Percentiles rank a stretch among this genome's conserved stretches.
These are phyloP conservation scores for Eupithecia dodoneata DNA, from an alignment of 2,888 invertebrate species.

Conservation along the genomic window DNA sequence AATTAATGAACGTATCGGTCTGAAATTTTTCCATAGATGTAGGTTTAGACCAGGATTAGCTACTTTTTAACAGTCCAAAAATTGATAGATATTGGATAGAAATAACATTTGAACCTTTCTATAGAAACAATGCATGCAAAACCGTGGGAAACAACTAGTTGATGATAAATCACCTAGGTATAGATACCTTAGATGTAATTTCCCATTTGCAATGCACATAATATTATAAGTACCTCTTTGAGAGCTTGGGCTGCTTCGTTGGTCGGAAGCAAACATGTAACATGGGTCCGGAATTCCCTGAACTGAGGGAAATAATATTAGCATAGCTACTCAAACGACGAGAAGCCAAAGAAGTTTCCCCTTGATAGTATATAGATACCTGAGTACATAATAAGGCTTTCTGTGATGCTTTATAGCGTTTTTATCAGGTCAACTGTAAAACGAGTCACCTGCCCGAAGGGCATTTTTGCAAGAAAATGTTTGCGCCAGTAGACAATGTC, in stretches of 20 bases:
- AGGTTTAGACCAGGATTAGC: no score
- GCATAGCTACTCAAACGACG: background rate
- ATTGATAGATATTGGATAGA: no score
- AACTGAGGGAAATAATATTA: constrained; percentile 1
- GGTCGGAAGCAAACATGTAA: constrained; percentile 1
- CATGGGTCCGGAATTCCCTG: background rate
- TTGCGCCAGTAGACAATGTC: background rate
- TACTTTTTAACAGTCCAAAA: no score
- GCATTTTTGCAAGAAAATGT: background rate
- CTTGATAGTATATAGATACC: background rate
- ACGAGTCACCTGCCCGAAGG: background rate
- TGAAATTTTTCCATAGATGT: no score
- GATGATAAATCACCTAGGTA: background rate
- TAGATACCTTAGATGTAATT: background rate
- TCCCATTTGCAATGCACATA: background rate
- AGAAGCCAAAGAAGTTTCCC: background rate
- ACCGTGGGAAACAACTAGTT: background rate
- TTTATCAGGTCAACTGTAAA: background rate
- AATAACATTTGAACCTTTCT: background rate
- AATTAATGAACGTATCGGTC: background rate
- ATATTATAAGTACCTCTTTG: background rate
- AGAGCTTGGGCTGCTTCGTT: background rate
- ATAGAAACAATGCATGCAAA: background rate
- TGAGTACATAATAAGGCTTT: background rate
- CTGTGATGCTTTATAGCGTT: background rate